Evolutionary conservation across 2,113 vertebrate genomes (phyloP), one percentile per base, ranked within the genome.

Genomic region (Vanacampus margaritifer): DNA sequence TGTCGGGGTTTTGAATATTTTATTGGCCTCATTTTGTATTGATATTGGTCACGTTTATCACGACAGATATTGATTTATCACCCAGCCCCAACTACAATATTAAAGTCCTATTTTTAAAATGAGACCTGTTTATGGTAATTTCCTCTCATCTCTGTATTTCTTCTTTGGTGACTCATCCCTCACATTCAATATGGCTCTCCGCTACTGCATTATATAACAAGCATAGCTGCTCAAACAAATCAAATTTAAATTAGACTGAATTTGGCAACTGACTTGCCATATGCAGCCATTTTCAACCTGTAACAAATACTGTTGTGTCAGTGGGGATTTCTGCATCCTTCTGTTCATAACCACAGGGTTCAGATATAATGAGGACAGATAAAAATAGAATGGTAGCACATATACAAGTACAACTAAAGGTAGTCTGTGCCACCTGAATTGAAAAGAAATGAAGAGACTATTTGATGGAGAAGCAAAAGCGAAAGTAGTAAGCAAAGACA

Each of bases 291-390:
- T 39, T n/a, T 13, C n/a, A 61, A 37, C 19, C 58, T 37, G 35
- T 37, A 59, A 17, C 6, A 37, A 59, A 37, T 14, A 71, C 51
- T 32, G 65, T 63, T 66, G 37, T 59, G 57, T 39, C 36, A 39
- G 21, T 23, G 58, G 36, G 36, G 35, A 39, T 39, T 61, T 61
- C 5, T 13, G 58, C 58, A 61, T 39, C 64, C 64, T 53, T 60
- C 45, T 62, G 65, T 41, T 74, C n/a, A 61, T 28, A 68, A 59
- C 32, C 75, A 68, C 60, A 66, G n/a, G 65, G 65, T 66, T 68
- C 72, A 67, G 59, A 45, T 35, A 71, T 74, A 79, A 80, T 60
- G 75, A 83, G 73, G 73, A 69, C 17, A 39, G 28, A 63, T 51
- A 65, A 64, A 69, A 72, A 64, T 69, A 26, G 64, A 79, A 39